Evolutionary conservation across 2,113 vertebrate species (phyloP).

Genomic region (Microcebus lehilahytsara): DNA sequence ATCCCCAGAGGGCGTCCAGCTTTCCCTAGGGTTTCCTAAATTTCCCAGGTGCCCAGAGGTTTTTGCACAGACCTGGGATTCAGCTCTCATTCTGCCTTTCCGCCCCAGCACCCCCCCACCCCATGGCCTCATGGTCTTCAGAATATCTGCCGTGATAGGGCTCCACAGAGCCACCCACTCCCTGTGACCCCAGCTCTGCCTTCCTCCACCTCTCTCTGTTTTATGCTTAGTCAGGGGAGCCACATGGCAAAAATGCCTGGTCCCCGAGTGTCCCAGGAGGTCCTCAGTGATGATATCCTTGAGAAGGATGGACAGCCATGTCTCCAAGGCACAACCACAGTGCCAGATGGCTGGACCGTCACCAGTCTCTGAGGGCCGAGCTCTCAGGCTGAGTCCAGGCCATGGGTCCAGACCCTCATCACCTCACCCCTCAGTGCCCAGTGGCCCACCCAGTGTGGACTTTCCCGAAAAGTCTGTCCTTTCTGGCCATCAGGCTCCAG

Average conservation of each 20-base stretch:
- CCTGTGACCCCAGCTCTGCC: background rate
- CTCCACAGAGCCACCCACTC: background rate
- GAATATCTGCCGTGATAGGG: background rate
- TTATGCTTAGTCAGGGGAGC: background rate
- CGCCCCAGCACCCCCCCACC: rapidly evolving
- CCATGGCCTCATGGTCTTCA: background rate
- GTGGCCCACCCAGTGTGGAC: no score
- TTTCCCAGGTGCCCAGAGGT: no score
- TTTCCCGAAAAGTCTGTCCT: no score
- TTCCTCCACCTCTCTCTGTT: background rate
- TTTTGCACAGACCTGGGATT: background rate
- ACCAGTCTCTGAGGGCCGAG: background rate
- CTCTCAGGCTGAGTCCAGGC: background rate
- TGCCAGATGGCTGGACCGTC: background rate
- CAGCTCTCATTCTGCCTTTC: background rate
- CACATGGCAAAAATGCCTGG: background rate
- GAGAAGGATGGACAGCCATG: background rate
- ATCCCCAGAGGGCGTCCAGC: background rate
- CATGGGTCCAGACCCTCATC: no score
- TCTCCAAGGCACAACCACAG: background rate
- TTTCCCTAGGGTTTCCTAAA: background rate
- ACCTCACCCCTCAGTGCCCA: background rate
- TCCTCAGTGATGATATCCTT: background rate
- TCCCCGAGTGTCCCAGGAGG: background rate
- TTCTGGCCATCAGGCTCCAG: background rate